Evolutionary conservation across 2,888 invertebrate genomes (phyloP), one percentile per base, ranked within the genome.

Genomic region (Apodemia zela): DNA sequence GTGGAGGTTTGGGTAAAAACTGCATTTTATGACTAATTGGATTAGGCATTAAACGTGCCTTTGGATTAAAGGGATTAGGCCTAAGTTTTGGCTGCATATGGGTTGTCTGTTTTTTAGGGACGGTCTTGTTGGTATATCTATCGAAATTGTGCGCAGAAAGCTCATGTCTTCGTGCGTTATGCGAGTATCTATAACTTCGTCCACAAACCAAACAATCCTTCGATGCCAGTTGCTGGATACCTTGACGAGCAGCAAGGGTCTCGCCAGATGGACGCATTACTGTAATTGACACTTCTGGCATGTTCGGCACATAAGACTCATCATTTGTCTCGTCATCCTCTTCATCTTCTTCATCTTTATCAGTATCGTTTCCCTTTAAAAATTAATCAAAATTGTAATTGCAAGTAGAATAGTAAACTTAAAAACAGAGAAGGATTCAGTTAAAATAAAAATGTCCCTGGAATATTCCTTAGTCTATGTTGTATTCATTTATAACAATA

Each of bases 141-240:
- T 92, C 92, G 68, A 92, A 92, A 65, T 84, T 79, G 68, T 92
- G 92, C 2, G 92, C 76, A 1, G 85, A 87, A 51, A 92, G 85
- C 69, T 92, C 92, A 67, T 92, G 92, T 29, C 92, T 81, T 59
- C 92, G 78, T 5, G 92, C 92, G 68, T 92, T 92, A 72, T 92
- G 92, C 0, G 92, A 92, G 73, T 92, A 92, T 68, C 92, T 81
- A 72, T 92, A 92, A 10, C 87, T 81, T 33, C 92, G 85, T 7
- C 89, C 86, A 67, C 92, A 92, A 13, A 92, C 87, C 13, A 92
- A 85, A 65, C 92, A 92, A 69, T 92, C 85, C 70, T 92, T 92
- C 51, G 91, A 91, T 1, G 92, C 92, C 1, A 92, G 79, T 69
- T 92, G 89, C 66, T 91, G 90, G 57, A 92, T 89, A 60, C 91